Conservation (phyloP, 2,888 invertebrate species). For the Cephonodes hylas region DNA sequence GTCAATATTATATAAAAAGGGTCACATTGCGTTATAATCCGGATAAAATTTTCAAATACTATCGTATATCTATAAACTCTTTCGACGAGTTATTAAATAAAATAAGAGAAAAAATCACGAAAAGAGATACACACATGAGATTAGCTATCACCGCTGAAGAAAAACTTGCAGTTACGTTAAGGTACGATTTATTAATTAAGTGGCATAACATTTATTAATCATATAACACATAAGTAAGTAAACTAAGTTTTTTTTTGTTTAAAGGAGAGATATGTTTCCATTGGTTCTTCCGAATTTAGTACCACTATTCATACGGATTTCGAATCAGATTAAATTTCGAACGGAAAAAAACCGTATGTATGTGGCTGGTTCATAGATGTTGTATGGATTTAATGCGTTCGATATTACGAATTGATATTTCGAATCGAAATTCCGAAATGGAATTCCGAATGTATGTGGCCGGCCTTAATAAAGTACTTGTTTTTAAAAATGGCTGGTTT, state of each 20-base stretch:
- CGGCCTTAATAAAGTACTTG: no score
- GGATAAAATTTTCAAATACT: neutral
- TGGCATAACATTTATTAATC: neutral
- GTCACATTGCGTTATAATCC: no score
- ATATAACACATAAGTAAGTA: neutral
- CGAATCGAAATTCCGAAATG: no score
- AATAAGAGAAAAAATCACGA: neutral
- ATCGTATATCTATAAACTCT: neutral
- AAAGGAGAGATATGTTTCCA: neutral
- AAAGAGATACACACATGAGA: neutral
- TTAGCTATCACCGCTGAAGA: slow-evolving; percentile 6
- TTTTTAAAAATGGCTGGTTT: no score
- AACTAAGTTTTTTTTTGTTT: neutral
- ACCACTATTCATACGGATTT: no score
- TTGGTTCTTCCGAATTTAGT: neutral
- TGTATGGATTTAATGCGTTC: no score
- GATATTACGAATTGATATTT: no score
- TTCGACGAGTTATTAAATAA: neutral
- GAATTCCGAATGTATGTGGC: no score
- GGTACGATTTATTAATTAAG: slow-evolving; percentile 3
- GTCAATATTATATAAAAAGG: no score
- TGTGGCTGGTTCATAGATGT: no score
- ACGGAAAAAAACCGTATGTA: no score
- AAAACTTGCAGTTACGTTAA: slow-evolving; percentile 6
- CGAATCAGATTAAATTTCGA: no score